phyloP scores from a whole-genome alignment of 2,888 invertebrate genomes.

The Bugula neritina region DNA sequence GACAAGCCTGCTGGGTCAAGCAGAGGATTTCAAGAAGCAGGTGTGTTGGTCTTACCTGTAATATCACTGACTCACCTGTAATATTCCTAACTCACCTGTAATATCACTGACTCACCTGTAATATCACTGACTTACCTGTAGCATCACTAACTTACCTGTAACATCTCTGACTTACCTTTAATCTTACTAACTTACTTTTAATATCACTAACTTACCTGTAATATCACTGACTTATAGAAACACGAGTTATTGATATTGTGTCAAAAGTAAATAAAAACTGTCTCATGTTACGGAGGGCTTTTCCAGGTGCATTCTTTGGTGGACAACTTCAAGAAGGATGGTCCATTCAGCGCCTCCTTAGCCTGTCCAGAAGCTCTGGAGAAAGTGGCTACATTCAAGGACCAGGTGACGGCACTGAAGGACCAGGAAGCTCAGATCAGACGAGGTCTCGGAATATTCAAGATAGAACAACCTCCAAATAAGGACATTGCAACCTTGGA shows the following conservation, averaged over 20 bases:
- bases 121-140: no score
- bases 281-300: no score
- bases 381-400: constrained; percentile 41
- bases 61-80: no score
- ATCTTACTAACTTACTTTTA: no score
- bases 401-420: constrained; percentile 56
- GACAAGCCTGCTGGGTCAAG: constrained; percentile 64
- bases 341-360: constrained; percentile 46
- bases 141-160: no score
- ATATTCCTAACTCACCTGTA: no score
- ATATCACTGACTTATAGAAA: no score
- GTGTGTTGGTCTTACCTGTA: constrained; percentile 55
- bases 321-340: constrained; percentile 58
- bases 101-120: no score
- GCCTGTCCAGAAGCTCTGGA: constrained; percentile 46
- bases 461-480: constrained; percentile 65
- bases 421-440: constrained; percentile 63
- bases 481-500: constrained; percentile 51
- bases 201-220: no score
- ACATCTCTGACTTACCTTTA: no score
- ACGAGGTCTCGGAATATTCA: constrained; percentile 68
- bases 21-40: constrained; percentile 67
- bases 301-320: constrained; percentile 10
- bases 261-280: no score
- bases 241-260: no score